A percentile compares a stretch with the other conserved stretches of the same genome.
phyloP scores from a whole-genome alignment of 2,888 invertebrate genomes.

The Hydraecia micacea region DNA sequence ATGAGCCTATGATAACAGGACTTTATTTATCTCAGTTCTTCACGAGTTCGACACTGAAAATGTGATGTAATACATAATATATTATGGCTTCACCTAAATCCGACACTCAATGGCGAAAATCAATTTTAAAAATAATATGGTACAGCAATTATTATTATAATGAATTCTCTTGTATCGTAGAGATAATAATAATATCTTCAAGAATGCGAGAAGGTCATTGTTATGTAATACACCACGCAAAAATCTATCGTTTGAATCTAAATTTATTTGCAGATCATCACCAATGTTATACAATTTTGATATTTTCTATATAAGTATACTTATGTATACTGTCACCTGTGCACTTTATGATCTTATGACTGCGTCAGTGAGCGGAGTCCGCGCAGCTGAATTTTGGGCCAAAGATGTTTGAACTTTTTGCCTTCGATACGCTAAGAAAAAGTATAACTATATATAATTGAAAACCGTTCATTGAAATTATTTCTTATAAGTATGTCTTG shows the following conservation, averaged over 20 bases:
- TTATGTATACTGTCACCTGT: neutral
- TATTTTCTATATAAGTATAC: neutral
- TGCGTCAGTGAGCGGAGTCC: neutral
- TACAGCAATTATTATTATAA: neutral
- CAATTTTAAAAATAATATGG: neutral
- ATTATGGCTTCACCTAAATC: slow-evolving; percentile 11
- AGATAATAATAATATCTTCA: neutral
- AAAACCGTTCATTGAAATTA: neutral
- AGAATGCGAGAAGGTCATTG: neutral
- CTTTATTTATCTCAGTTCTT: slow-evolving; percentile 57
- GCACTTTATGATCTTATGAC: neutral
- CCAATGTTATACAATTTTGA: neutral
- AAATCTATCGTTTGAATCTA: neutral
- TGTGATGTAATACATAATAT: slow-evolving; percentile 54
- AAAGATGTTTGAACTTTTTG: neutral
- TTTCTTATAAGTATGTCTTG: neutral
- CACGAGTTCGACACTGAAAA: slow-evolving; percentile 9
- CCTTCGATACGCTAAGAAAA: neutral
- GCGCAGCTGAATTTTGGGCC: neutral
- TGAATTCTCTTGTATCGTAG: neutral
- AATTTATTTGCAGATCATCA: neutral
- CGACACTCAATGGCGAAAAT: slow-evolving; percentile 43
- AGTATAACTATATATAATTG: neutral
- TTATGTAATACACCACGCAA: slow-evolving; percentile 1
- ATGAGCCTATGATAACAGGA: slow-evolving; percentile 41